A percentile compares a stretch with the other conserved stretches of the same genome.
Conservation (phyloP, 2,888 invertebrate genomes). For the Polyommatus iphigenia region DNA sequence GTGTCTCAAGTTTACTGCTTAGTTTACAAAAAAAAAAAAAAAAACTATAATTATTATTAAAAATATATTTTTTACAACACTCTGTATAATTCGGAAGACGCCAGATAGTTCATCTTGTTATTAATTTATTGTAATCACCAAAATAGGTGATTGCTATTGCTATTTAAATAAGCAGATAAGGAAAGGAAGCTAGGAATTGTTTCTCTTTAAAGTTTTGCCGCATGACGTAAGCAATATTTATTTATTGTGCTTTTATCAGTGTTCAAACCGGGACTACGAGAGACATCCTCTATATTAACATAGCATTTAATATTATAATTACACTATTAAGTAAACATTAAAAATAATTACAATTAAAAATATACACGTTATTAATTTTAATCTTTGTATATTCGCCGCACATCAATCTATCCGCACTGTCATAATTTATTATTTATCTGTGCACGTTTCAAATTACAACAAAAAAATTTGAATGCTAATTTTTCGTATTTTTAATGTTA, state of each 20-base stretch:
- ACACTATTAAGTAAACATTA: slow-evolving; percentile 2
- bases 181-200: background rate
- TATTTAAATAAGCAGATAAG: background rate
- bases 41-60: background rate
- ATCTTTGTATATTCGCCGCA: background rate
- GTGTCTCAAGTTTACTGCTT: too few relatives aligned
- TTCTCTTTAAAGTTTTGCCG: background rate
- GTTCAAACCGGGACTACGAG: background rate
- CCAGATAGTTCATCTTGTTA: background rate
- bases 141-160: background rate
- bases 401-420: background rate
- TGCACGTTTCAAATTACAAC: background rate
- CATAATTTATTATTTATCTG: background rate
- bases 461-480: background rate
- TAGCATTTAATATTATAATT: slow-evolving; percentile 2
- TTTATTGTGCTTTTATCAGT: background rate
- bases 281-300: background rate
- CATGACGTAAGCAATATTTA: background rate
- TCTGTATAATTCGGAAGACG: background rate
- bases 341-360: background rate
- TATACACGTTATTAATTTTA: background rate
- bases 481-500: background rate
- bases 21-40: too few relatives aligned
- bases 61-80: background rate
- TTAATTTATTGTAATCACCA: background rate